A percentile compares a stretch with the other conserved stretches of the same genome.
phyloP scores from a whole-genome alignment of 2,797 vertebrate genomes.

The Echiichthys vipera region DNA sequence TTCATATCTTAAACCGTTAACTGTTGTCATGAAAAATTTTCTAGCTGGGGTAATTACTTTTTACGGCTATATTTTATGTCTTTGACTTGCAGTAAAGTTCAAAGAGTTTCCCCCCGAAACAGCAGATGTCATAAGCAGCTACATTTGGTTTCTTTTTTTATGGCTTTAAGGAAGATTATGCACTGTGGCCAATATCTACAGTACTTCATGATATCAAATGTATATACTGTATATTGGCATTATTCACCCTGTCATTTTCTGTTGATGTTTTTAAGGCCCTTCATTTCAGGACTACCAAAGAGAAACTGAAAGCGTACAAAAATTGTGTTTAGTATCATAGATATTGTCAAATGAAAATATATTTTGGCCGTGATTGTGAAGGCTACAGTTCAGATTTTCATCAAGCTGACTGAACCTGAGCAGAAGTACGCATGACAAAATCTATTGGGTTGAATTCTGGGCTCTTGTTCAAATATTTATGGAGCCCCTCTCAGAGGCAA shows the following conservation, averaged over 20 bases:
- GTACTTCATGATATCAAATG: slow-evolving; percentile 1
- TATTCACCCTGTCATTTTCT: slow-evolving; percentile 6
- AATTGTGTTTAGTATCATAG: not conserved
- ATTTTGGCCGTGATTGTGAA: slow-evolving; percentile 28
- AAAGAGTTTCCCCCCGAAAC: slow-evolving; percentile 24
- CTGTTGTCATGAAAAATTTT: slow-evolving; percentile 37
- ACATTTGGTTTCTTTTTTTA: slow-evolving; percentile 33
- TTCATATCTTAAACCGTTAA: slow-evolving; percentile 36
- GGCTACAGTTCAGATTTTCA: slow-evolving; percentile 48
- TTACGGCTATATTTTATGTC: slow-evolving; percentile 29
- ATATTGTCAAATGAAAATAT: slow-evolving; percentile 18
- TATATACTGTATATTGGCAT: slow-evolving; percentile 7
- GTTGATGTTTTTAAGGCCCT: not conserved
- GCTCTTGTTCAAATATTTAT: slow-evolving; percentile 87
- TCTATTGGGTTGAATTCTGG: slow-evolving; percentile 70
- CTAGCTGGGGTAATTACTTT: slow-evolving; percentile 34
- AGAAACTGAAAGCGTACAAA: not conserved
- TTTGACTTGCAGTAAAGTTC: slow-evolving; percentile 31
- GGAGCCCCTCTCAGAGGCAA: slow-evolving; percentile 73
- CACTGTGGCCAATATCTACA: not conserved
- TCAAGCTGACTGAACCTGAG: slow-evolving; percentile 57
- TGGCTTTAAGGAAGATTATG: slow-evolving; percentile 4
- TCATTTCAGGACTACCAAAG: not conserved
- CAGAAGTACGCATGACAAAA: slow-evolving; percentile 49
- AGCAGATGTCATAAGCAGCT: slow-evolving; percentile 26